These are phyloP conservation scores for Branchinecta sandiegonensis DNA, from an alignment of 2,888 invertebrate genomes.

Conservation along the genomic window DNA sequence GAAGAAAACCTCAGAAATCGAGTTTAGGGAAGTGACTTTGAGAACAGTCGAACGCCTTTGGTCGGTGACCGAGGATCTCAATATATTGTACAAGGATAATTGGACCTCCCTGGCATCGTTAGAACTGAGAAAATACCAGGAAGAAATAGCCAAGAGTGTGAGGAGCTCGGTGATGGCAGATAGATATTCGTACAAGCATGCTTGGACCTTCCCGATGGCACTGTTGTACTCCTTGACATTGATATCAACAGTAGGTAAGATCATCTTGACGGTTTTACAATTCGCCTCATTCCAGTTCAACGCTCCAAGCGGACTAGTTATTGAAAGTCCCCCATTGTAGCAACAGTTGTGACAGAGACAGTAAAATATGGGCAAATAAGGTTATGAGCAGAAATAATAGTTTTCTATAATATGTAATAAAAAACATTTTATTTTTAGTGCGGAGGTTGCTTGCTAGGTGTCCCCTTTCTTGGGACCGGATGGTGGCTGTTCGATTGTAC, in stretches of 20 bases:
- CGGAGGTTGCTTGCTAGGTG: too few species aligned
- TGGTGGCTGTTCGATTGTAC: too few species aligned
- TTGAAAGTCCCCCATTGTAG: too few species aligned
- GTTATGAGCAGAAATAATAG: too few species aligned
- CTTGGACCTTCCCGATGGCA: constrained; percentile 83
- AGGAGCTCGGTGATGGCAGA: constrained; percentile 32
- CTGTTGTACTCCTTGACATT: constrained; percentile 83
- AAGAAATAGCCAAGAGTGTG: constrained; percentile 35
- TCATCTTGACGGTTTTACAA: neutral
- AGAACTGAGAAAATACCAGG: constrained; percentile 70
- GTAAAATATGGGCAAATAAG: too few species aligned
- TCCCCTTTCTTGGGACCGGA: too few species aligned
- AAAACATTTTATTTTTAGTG: too few species aligned
- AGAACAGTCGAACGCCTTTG: constrained; percentile 61
- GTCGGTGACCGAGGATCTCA: constrained; percentile 72
- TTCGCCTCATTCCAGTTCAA: too few species aligned
- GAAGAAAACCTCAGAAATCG: neutral
- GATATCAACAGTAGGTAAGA: constrained; percentile 83
- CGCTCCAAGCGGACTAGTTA: too few species aligned
- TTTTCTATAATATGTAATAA: too few species aligned
- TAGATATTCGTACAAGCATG: constrained; percentile 37
- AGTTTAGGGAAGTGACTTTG: constrained; percentile 16
- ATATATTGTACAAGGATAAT: constrained; percentile 76
- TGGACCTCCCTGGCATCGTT: constrained; percentile 79
- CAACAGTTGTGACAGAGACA: too few species aligned